phyloP scores from a whole-genome alignment of 1,140 invertebrate species.

The Riptortus pedestris region DNA sequence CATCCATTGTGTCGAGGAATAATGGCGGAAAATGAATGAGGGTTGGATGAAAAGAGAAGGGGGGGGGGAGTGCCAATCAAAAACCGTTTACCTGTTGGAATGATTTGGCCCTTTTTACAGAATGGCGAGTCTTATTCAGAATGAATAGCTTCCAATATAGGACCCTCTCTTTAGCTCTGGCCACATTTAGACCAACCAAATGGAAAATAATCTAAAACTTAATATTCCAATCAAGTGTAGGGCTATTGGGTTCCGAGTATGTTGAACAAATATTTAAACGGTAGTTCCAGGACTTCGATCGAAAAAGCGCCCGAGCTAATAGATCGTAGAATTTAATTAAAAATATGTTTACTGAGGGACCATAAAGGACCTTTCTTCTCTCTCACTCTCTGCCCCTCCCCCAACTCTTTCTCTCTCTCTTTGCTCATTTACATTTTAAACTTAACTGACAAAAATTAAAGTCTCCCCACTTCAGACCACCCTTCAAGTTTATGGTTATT shows the following conservation, averaged over 20 bases:
- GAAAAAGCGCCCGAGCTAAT: background rate
- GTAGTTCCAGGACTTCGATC: background rate
- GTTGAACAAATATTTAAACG: conserved; percentile 9
- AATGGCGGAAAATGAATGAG: background rate
- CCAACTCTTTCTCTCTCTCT: too few species aligned
- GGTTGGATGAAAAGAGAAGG: background rate
- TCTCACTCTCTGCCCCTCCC: background rate
- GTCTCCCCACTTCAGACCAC: background rate
- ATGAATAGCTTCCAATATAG: conserved; percentile 5
- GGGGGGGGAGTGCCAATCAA: background rate
- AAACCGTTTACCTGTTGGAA: background rate
- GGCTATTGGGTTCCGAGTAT: background rate
- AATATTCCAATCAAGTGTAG: conserved; percentile 12
- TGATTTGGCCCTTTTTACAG: background rate
- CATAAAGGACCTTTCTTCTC: too few species aligned
- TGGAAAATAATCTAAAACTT: conserved; percentile 2
- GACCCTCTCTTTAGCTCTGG: background rate
- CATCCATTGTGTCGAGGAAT: background rate
- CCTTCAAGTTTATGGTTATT: conserved; percentile 4
- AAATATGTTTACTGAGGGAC: background rate
- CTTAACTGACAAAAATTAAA: conserved; percentile 2
- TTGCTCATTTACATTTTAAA: conserved; percentile 6
- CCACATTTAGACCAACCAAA: background rate
- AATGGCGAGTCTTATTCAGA: too few species aligned
- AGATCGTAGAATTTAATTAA: conserved; percentile 7